Conservation (phyloP, 2,888 invertebrate genomes). For the Portevinia maculata region DNA sequence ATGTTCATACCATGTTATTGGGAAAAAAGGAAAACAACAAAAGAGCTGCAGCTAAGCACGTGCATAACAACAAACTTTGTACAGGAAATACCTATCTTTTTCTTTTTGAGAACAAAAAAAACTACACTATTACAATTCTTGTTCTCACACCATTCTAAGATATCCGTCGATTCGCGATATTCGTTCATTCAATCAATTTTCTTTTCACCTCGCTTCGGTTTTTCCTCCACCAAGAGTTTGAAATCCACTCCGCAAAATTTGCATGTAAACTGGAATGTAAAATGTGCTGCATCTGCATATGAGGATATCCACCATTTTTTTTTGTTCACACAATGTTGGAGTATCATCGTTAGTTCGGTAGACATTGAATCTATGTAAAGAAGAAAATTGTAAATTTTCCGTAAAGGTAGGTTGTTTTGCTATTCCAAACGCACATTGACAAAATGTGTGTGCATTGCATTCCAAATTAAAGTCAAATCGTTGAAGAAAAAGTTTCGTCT, state of each 20-base stretch:
- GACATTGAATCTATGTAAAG: constrained; percentile 42
- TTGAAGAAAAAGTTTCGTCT: constrained; percentile 29
- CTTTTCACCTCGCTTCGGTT: neutral
- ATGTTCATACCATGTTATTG: constrained; percentile 52
- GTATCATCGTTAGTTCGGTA: constrained; percentile 1
- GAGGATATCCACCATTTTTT: constrained; percentile 11
- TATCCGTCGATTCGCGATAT: constrained; percentile 65
- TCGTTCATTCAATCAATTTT: constrained; percentile 67
- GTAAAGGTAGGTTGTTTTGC: constrained; percentile 21
- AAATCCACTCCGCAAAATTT: constrained; percentile 64
- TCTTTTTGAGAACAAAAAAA: neutral
- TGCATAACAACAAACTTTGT: constrained; percentile 46
- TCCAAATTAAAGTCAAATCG: constrained; percentile 49
- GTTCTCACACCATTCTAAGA: constrained; percentile 61
- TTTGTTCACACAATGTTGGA: constrained; percentile 18
- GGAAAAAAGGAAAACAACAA: constrained; percentile 28
- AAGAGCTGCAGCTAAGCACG: constrained; percentile 51
- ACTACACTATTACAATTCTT: constrained; percentile 50
- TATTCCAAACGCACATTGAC: constrained; percentile 46
- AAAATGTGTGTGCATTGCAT: constrained; percentile 56
- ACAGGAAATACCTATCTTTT: constrained; percentile 49
- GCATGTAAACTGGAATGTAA: constrained; percentile 51
- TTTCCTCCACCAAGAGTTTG: neutral
- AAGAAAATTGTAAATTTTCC: constrained; percentile 60
- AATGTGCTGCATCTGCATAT: constrained; percentile 37